Evolutionary conservation across 2,888 invertebrate genomes (phyloP).

Genomic region (Arrhopalites spinosus): DNA sequence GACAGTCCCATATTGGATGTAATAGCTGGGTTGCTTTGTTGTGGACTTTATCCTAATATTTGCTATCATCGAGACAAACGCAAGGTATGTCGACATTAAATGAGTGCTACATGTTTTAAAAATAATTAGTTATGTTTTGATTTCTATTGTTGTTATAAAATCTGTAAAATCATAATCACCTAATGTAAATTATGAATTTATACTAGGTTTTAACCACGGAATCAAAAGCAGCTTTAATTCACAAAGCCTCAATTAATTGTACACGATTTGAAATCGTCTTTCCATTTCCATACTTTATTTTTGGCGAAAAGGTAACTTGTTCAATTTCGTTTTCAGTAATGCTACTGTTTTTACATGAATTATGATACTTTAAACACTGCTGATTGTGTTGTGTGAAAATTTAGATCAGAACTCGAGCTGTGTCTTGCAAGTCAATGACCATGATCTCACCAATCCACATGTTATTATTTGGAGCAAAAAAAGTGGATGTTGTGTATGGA

Average conservation of each 20-base stretch:
- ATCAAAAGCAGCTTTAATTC: slow-evolving; percentile 90
- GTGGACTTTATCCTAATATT: slow-evolving; percentile 96
- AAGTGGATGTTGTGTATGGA: slow-evolving; percentile 75
- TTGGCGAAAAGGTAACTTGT: slow-evolving; percentile 93
- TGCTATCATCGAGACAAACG: slow-evolving; percentile 94
- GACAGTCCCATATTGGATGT: slow-evolving; percentile 81
- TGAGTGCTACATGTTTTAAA: not conserved
- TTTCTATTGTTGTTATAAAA: not conserved
- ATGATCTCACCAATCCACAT: slow-evolving; percentile 95
- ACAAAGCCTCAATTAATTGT: slow-evolving; percentile 96
- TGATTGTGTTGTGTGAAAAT: not conserved
- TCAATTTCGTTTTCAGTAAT: too few relatives aligned
- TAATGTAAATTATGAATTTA: too few relatives aligned
- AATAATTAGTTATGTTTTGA: not conserved
- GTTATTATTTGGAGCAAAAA: slow-evolving; percentile 87
- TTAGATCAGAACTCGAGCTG: slow-evolving; percentile 86
- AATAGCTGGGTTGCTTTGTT: slow-evolving; percentile 80
- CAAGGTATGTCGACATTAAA: too few relatives aligned
- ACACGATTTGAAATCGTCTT: slow-evolving; percentile 81
- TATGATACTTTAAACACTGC: slow-evolving; percentile 27
- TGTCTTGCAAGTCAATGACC: slow-evolving; percentile 94
- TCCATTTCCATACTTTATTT: slow-evolving; percentile 93
- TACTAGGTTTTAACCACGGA: slow-evolving; percentile 95
- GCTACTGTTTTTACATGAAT: not conserved
- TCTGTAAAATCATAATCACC: not conserved